A percentile compares a stretch with the other conserved stretches of the same genome.
phyloP scores from a whole-genome alignment of 2,113 vertebrate species.

The Mormyrus iriodes region DNA sequence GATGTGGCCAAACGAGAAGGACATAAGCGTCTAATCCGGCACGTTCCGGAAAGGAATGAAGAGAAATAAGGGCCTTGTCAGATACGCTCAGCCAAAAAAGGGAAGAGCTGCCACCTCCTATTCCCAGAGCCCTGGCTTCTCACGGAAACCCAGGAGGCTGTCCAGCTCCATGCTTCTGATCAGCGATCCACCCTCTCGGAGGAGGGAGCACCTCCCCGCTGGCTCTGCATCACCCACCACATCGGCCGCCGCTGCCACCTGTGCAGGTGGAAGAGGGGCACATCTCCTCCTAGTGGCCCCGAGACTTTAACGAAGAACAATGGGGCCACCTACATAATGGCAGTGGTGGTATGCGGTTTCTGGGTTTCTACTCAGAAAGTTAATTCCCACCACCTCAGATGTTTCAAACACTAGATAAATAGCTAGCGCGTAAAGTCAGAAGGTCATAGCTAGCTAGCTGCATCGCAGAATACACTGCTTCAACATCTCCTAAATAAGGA shows the following conservation, averaged over 20 bases:
- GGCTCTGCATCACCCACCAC: neutral
- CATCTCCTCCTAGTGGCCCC: neutral
- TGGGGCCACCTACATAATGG: neutral
- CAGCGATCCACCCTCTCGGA: neutral
- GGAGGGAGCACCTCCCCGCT: neutral
- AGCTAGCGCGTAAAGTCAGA: neutral
- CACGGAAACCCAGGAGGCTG: neutral
- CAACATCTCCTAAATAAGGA: neutral
- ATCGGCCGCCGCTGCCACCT: neutral
- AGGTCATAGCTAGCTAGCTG: neutral
- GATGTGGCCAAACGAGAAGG: neutral
- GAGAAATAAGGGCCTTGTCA: neutral
- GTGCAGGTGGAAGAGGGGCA: neutral
- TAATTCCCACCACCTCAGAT: neutral
- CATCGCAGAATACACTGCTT: neutral
- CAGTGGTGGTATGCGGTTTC: neutral
- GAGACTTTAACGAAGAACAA: neutral
- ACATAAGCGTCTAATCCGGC: neutral
- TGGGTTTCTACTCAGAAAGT: neutral
- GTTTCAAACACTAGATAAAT: neutral
- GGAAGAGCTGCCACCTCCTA: neutral
- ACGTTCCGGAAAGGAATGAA: neutral
- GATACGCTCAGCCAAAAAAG: neutral
- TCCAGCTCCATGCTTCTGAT: neutral
- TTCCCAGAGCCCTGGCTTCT: neutral